A percentile compares a stretch with the other conserved stretches of the same genome.
These are phyloP conservation scores for Philaethria dido DNA, from an alignment of 2,888 invertebrate genomes.

Conservation along the genomic window DNA sequence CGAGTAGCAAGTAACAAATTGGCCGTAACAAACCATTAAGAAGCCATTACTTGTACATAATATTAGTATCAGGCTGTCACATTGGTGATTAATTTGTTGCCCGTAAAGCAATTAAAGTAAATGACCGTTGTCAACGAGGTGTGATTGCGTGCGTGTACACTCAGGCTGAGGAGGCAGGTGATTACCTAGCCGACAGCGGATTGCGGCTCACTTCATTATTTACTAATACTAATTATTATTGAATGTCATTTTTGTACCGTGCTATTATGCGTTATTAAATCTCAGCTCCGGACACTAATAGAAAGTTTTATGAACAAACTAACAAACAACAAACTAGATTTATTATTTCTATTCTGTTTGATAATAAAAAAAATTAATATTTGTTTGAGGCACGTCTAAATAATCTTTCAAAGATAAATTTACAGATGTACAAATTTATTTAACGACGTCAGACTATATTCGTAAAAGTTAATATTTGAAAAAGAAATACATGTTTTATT, in stretches of 20 bases:
- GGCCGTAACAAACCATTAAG: conserved; percentile 54
- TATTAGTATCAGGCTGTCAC: conserved; percentile 68
- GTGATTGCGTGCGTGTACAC: conserved; percentile 57
- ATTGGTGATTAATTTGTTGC: conserved; percentile 76
- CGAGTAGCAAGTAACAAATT: conserved; percentile 46
- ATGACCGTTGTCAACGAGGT: conserved; percentile 65
- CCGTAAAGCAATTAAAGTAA: conserved; percentile 70
- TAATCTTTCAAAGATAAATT: no score
- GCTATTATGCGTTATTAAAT: conserved; percentile 49
- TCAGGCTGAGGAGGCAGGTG: conserved; percentile 54
- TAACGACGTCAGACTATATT: background rate
- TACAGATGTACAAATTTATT: background rate
- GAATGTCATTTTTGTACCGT: conserved; percentile 65
- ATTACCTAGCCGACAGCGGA: conserved; percentile 53
- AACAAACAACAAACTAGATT: no score
- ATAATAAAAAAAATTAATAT: no score
- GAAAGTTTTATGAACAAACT: conserved; percentile 33
- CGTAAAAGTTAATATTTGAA: background rate
- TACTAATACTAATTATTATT: conserved; percentile 73
- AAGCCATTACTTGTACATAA: conserved; percentile 63
- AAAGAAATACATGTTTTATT: background rate
- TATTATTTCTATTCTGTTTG: no score
- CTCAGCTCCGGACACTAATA: conserved; percentile 34
- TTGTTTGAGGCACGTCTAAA: no score
- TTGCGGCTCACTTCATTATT: conserved; percentile 61